These are phyloP conservation scores for Lacerta agilis DNA, from an alignment of 2,797 vertebrate species.

Conservation along the genomic window DNA sequence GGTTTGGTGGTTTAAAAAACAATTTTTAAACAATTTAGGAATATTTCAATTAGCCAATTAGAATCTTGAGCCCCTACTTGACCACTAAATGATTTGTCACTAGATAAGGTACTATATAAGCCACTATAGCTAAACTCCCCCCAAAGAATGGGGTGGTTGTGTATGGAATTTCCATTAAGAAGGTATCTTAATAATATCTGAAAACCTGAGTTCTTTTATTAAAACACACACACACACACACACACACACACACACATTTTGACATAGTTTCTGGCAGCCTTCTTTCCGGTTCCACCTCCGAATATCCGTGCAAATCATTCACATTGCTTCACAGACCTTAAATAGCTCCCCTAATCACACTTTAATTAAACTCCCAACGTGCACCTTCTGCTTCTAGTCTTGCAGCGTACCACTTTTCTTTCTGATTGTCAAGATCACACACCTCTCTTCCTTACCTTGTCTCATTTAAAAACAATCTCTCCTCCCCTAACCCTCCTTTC, in stretches of 20 bases:
- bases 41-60: not conserved
- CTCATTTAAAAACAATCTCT: slow-evolving; percentile 21
- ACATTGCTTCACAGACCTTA: not conserved
- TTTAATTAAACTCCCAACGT: not conserved
- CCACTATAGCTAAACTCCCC: not conserved
- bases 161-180: not conserved
- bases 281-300: not conserved
- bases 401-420: not conserved
- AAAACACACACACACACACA: slow-evolving; percentile 13
- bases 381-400: slow-evolving; percentile 8
- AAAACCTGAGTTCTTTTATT: not conserved
- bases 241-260: not conserved
- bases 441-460: slow-evolving; percentile 8
- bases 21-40: too few species aligned
- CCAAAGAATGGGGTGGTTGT: not conserved
- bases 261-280: not conserved
- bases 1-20: too few species aligned
- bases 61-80: not conserved
- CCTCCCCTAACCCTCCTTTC: slow-evolving; percentile 22
- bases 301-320: not conserved
- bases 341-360: not conserved
- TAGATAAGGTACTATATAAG: not conserved
- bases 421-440: not conserved
- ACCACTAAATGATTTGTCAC: not conserved
- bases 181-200: slow-evolving; percentile 15